Conservation (phyloP, 2,797 vertebrate genomes). For the Bryconaethiops microstoma region DNA sequence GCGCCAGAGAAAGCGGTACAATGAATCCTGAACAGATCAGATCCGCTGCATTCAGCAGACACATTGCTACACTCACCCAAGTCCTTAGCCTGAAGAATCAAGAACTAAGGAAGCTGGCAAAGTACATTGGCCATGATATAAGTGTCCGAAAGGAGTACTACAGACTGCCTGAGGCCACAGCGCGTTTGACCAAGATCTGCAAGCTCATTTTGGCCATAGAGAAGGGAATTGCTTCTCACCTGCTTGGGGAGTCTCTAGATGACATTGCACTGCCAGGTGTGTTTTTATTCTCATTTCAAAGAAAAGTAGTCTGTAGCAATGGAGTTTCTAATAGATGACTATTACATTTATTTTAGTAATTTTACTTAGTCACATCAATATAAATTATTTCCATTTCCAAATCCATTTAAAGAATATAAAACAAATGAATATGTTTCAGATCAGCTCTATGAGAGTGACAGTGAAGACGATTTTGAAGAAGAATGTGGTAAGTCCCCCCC, state of each 20-base stretch:
- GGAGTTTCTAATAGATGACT: no score
- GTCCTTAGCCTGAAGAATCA: slow-evolving; percentile 24
- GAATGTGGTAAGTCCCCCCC: not conserved
- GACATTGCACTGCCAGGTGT: slow-evolving; percentile 19
- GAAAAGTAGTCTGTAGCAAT: no score
- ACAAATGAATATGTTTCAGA: slow-evolving; percentile 18
- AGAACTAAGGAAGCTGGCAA: slow-evolving; percentile 13
- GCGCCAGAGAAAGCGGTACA: not conserved
- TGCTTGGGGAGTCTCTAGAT: slow-evolving; percentile 22
- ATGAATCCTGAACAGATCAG: not conserved
- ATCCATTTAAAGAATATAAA: not conserved
- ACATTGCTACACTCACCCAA: slow-evolving; percentile 28
- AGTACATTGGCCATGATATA: slow-evolving; percentile 32
- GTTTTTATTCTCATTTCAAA: not conserved
- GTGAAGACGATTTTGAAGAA: slow-evolving; percentile 37
- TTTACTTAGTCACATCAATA: no score
- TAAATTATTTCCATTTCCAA: no score
- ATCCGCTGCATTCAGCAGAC: slow-evolving; percentile 1
- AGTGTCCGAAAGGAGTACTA: slow-evolving; percentile 29
- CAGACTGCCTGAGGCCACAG: slow-evolving; percentile 13
- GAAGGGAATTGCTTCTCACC: not conserved
- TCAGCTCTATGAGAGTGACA: slow-evolving; percentile 21
- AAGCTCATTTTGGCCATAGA: slow-evolving; percentile 36
- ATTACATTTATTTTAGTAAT: no score
- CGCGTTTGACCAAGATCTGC: slow-evolving; percentile 33